Base-by-base conservation (phyloP, 2,888 invertebrate species). In the Timema cristinae region DNA sequence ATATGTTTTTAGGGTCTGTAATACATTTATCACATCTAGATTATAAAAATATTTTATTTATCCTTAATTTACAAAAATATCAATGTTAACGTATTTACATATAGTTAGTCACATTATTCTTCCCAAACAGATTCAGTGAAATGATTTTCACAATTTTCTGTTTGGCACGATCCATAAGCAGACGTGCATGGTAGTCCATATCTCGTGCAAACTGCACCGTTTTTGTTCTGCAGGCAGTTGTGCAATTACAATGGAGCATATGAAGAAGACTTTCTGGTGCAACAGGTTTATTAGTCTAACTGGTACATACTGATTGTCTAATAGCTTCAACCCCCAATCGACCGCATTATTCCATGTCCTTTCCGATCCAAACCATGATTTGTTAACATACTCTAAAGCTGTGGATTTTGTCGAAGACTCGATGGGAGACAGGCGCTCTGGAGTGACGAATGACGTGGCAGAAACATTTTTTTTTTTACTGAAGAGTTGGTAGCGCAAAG, bases 321-420 rank as follows among this genome's bases (percentile, higher is more conserved):
- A 9, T 9, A 59, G 59, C 32, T 59, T 59, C 10, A 2, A 59
- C n/a, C 15, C 13, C 15, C 59, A 59, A 13, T 59, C n/a, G 16
- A 59, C 59, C n/a, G 59, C 8, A 13, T 15, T 59, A 59, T 59
- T 59, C 59, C 13, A 2, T 59, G 32, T n/a, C 5, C n/a, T n/a
- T 15, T 13, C 59, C 32, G 16, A 59, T 59, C 59, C 59, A 15
- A 16, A 59, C 32, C 59, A 9, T 15, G 59, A 32, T 15, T 32
- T 59, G 59, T 9, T 10, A 59, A 15, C 6, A 59, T 32, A 59
- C 59, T 59, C 59, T 59, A 9, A 59, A 32, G 32, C 59, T 16
- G 32, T 59, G 59, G 59, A 15, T 59, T 59, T 59, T n/a, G 10
- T 59, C 8, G 59, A 59, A 6, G 59, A 59, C 59, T 59, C 59